Conservation (phyloP, 2,797 vertebrate genomes). For the Rhyacichthys aspro region DNA sequence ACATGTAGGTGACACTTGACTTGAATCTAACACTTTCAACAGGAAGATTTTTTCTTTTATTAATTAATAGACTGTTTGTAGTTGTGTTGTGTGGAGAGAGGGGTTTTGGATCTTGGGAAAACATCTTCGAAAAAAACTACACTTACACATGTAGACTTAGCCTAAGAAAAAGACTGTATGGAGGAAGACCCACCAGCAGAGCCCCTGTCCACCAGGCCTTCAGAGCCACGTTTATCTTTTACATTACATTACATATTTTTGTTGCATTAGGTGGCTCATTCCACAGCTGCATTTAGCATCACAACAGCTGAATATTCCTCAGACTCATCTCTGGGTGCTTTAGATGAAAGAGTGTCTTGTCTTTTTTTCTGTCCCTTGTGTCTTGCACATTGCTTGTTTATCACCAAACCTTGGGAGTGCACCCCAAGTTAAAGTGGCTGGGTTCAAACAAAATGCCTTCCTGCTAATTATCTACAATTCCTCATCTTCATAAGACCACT, state of each 20-base stretch:
- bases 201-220: slow-evolving; percentile 45
- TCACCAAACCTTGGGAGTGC: slow-evolving; percentile 71
- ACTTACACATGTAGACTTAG: too few species aligned
- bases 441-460: slow-evolving; percentile 83
- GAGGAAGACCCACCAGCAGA: not conserved
- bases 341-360: slow-evolving; percentile 76
- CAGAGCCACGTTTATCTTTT: slow-evolving; percentile 62
- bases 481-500: slow-evolving; percentile 76
- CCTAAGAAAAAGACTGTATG: too few species aligned
- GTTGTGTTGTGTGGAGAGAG: too few species aligned
- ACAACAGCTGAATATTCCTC: slow-evolving; percentile 67
- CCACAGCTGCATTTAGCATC: slow-evolving; percentile 66
- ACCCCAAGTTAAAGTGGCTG: slow-evolving; percentile 74
- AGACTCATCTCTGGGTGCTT: slow-evolving; percentile 69
- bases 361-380: slow-evolving; percentile 59
- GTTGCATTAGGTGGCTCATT: slow-evolving; percentile 66
- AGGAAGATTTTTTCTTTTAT: too few species aligned
- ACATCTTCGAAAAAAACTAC: too few species aligned
- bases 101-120: too few species aligned
- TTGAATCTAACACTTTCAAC: too few species aligned
- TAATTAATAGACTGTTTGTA: too few species aligned
- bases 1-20: too few species aligned
- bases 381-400: slow-evolving; percentile 78
- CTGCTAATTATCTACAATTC: slow-evolving; percentile 80
- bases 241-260: not conserved